Evolutionary conservation across 2,113 vertebrate genomes (phyloP), one percentile per base, ranked within the genome.

Genomic region (Sisor rabdophorus): DNA sequence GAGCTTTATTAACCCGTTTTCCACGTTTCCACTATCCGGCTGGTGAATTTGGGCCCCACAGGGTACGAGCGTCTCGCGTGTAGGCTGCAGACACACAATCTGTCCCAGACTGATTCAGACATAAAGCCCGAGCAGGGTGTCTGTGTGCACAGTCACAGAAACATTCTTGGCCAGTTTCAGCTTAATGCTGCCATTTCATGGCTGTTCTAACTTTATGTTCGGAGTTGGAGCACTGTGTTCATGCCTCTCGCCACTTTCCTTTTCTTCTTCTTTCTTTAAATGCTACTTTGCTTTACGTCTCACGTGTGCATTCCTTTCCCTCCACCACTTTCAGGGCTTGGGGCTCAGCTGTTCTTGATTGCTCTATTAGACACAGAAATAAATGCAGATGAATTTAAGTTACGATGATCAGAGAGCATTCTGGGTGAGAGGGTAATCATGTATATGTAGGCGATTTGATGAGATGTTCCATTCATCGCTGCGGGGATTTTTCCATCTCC

Each of bases 1-100:
- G 79, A 77, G 81, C 78, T 73, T 80, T 83, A 83, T 83, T 80
- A 83, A 83, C 74, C 79, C 70, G 52, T 53, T 71, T 64, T 74
- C 80, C 67, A 76, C 32, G 40, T 72, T 68, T 76, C n/a, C 68
- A 55, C 81, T 75, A 79, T 80, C 77, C 76, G 54, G 19, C 10
- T 71, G 75, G 70, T 80, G 71, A 80, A 77, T 75, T 70, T 22
- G 70, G 65, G 64, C 76, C 78, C 71, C 44, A 67, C 61, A 4
- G 75, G 81, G 81, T 72, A 69, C 69, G 16, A 74, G 64, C 44
- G 53, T 69, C 61, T 80, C 75, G 32, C 78, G 58, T 56, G 75
- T 65, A 77, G 75, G 50, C 81, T 11, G 52, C 54, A 80, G 78
- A 77, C 81, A 55, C 55, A 56, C 73, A 19, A 71, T 56, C 81